Evolutionary conservation across 2,888 invertebrate species (phyloP), one percentile per base, ranked within the genome.

Genomic region (Drosophila imparisetae): DNA sequence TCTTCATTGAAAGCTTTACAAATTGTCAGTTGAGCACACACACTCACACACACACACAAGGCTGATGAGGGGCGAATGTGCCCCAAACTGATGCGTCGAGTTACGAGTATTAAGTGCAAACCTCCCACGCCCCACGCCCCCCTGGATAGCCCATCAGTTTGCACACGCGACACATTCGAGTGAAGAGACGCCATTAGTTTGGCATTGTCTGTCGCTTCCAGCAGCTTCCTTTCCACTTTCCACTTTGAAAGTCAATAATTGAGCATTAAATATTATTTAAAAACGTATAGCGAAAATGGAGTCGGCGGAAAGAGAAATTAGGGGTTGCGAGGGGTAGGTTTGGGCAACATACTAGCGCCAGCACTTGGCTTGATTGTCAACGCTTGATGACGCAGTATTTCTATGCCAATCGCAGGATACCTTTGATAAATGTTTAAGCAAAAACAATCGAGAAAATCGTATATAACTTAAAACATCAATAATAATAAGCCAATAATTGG

Each of bases 231-330:
- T 34, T 34, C 34, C 34, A 13, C 34, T 13, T 40, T 40, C 68
- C 75, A 70, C 89, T 83, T 90, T 90, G 81, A 86, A 80, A 81
- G 77, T 81, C 89, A 86, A 90, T 86, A 86, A 86, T 86, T 86
- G 86, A 86, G 90, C 90, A 81, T 86, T 83, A 86, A 86, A 86
- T 86, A 90, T 86, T 90, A 90, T 89, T 90, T 88, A 65, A 75
- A 73, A 81, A 63, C 57, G 57, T 62, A 73, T 66, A 72, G 61
- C 67, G 52, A 63, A 72, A 66, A 59, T 42, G 36, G 40, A 30
- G 53, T 66, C 21, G 36, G n/a, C 27, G 67, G 24, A 10, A 24
- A 45, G 24, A 24, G 15, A 45, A 24, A 24, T 24, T 45, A 4
- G 27, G 10, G 21, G 18, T 11, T 18, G 30, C 24, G 4, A 24